phyloP scores from a whole-genome alignment of 2,888 invertebrate genomes.

The Philereme transversata region DNA sequence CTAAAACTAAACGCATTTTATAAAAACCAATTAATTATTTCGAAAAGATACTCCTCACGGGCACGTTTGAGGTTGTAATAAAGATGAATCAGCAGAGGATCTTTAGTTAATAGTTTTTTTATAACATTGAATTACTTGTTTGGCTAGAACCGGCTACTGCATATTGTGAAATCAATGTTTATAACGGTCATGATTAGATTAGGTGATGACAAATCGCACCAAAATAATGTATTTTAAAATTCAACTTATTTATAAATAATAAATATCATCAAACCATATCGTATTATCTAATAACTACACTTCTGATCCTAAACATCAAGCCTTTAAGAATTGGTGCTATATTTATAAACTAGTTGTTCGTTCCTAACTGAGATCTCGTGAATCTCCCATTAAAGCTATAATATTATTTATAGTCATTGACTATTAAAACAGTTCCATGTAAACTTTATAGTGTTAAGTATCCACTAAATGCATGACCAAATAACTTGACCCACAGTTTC shows the following conservation, averaged over 20 bases:
- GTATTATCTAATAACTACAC: too few relatives aligned
- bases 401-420: too few relatives aligned
- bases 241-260: not conserved
- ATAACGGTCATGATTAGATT: conserved; percentile 39
- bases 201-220: conserved; percentile 49
- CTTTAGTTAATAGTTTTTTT: conserved; percentile 48
- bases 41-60: conserved; percentile 48
- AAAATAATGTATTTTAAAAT: conserved; percentile 32
- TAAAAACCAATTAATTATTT: conserved; percentile 19
- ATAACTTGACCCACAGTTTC: too few relatives aligned
- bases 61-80: conserved; percentile 62
- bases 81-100: conserved; percentile 58
- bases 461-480: too few relatives aligned
- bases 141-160: conserved; percentile 52
- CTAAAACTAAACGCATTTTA: conserved; percentile 41
- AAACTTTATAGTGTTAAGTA: too few relatives aligned
- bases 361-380: too few relatives aligned
- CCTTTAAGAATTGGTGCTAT: too few relatives aligned
- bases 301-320: too few relatives aligned
- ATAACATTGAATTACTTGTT: conserved; percentile 63
- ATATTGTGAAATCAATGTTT: conserved; percentile 36
- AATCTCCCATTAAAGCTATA: too few relatives aligned
- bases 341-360: too few relatives aligned
- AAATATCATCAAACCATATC: too few relatives aligned
- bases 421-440: too few relatives aligned